Conservation (phyloP, 2,113 vertebrate genomes). For the Todiramphus saurophagus region DNA sequence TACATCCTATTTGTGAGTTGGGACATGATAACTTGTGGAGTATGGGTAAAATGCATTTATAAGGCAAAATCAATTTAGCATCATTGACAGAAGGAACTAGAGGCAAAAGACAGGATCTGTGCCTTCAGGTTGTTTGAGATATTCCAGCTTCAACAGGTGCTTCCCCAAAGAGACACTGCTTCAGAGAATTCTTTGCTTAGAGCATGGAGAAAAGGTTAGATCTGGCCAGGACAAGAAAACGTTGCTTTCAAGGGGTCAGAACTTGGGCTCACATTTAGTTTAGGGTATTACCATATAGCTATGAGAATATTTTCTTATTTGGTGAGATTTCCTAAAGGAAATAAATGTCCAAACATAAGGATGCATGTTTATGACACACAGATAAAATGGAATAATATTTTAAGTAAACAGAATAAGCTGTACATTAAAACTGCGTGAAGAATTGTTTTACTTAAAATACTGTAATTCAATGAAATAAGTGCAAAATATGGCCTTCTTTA, state of each 20-base stretch:
- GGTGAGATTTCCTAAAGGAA: background rate
- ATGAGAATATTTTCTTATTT: background rate
- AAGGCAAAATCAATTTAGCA: background rate
- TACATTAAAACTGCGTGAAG: background rate
- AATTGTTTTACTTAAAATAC: background rate
- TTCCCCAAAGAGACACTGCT: background rate
- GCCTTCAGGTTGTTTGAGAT: background rate
- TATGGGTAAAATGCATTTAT: background rate
- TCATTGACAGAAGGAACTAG: background rate
- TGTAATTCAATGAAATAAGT: background rate
- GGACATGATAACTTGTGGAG: background rate
- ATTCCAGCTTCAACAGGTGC: background rate
- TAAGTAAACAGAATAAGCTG: background rate
- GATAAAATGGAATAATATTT: background rate
- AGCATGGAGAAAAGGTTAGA: background rate
- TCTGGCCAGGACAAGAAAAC: background rate
- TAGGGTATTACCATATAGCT: background rate
- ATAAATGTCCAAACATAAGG: background rate
- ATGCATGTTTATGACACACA: background rate
- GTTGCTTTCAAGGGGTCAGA: background rate
- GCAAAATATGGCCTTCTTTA: background rate
- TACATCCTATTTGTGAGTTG: accelerated
- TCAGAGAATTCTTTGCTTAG: background rate
- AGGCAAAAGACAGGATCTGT: background rate
- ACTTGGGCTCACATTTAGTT: background rate